phyloP scores from a whole-genome alignment of 2,113 vertebrate species.

The Elgaria multicarinata region DNA sequence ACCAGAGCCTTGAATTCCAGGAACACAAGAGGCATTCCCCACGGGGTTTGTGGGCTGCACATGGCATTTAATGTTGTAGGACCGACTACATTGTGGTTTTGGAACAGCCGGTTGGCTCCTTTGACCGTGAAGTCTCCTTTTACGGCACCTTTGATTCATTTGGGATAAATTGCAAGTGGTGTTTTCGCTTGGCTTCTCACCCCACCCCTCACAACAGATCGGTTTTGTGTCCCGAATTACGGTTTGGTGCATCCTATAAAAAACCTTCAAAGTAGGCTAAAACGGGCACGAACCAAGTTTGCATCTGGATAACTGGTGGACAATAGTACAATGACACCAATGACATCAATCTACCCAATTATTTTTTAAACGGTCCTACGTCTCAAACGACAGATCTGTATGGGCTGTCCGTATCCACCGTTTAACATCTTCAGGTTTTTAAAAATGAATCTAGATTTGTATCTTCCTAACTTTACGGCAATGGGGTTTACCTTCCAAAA shows the following conservation, averaged over 20 bases:
- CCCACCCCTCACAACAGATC: no score
- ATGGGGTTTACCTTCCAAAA: background rate
- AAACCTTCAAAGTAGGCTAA: no score
- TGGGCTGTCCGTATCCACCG: background rate
- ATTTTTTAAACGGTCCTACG: background rate
- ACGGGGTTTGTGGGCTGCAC: background rate
- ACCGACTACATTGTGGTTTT: background rate
- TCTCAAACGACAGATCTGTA: background rate
- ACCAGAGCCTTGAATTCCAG: background rate
- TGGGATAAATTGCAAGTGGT: background rate
- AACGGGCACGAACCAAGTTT: background rate
- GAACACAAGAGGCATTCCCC: background rate
- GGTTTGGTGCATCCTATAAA: background rate
- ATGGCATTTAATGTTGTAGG: no score
- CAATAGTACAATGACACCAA: no score
- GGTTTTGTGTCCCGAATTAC: no score
- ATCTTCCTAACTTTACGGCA: background rate
- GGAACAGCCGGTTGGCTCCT: background rate
- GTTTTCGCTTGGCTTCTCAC: no score
- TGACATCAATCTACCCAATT: background rate
- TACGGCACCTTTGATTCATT: background rate
- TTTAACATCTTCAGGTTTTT: no score
- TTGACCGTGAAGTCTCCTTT: no score
- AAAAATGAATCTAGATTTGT: no score
- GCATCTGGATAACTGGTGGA: background rate